These are phyloP conservation scores for Lindbergichthys nudifrons DNA, from an alignment of 2,797 vertebrate species.

Conservation along the genomic window DNA sequence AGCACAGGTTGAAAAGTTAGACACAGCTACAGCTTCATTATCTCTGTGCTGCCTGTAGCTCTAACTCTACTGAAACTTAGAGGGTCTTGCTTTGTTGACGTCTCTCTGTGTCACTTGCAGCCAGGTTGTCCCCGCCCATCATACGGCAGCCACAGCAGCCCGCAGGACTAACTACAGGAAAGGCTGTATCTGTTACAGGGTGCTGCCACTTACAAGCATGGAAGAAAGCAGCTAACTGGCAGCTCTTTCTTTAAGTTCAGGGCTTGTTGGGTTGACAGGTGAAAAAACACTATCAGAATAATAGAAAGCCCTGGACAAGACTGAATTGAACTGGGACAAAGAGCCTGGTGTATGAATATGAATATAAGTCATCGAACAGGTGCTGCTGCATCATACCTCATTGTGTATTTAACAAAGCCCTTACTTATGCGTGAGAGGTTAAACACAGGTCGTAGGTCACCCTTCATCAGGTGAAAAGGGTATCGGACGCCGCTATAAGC, in stretches of 20 bases:
- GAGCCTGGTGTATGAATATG: conserved; percentile 4
- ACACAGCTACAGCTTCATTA: neutral
- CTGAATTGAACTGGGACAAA: conserved; percentile 43
- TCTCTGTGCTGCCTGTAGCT: conserved; percentile 5
- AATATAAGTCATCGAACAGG: conserved; percentile 18
- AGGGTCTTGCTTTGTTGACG: conserved; percentile 40
- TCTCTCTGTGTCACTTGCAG: conserved; percentile 36
- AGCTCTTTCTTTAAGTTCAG: conserved; percentile 45
- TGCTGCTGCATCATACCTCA: conserved; percentile 27
- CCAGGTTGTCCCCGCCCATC: conserved; percentile 60
- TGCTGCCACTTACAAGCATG: conserved; percentile 44
- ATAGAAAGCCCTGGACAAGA: conserved; percentile 45
- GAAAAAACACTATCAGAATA: conserved; percentile 49
- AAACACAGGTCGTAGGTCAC: conserved; percentile 54
- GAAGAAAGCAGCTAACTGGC: conserved; percentile 49
- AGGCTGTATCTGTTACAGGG: conserved; percentile 68
- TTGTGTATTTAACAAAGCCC: conserved; percentile 29
- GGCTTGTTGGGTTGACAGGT: conserved; percentile 37
- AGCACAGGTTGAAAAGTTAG: neutral
- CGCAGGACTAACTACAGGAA: conserved; percentile 74
- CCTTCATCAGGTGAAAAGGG: conserved; percentile 55
- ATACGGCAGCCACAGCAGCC: conserved; percentile 47
- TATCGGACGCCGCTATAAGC: conserved; percentile 16
- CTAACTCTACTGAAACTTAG: conserved; percentile 20
- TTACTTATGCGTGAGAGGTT: conserved; percentile 37